phyloP scores from a whole-genome alignment of 2,113 vertebrate genomes.

The Microtus montanus region DNA sequence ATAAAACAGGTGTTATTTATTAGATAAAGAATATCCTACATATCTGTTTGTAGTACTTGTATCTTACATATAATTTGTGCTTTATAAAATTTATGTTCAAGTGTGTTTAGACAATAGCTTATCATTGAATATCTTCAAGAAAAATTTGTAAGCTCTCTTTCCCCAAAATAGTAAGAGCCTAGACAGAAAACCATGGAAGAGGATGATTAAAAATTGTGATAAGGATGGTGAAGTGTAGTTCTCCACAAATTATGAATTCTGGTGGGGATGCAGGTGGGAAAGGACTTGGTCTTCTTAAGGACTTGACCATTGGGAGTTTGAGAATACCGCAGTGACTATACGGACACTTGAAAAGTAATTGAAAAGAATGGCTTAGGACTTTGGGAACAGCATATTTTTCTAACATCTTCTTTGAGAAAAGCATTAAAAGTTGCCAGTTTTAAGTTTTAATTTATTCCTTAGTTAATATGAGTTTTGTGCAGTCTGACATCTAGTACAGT shows the following conservation, averaged over 20 bases:
- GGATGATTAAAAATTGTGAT: too few relatives aligned
- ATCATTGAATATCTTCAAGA: not conserved
- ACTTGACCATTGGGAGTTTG: too few relatives aligned
- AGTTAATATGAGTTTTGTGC: not conserved
- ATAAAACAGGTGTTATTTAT: not conserved
- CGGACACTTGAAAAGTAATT: not conserved
- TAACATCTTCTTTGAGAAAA: not conserved
- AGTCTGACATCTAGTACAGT: not conserved
- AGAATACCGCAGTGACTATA: too few relatives aligned
- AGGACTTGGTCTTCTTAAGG: too few relatives aligned
- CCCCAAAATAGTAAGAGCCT: not conserved
- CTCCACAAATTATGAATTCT: too few relatives aligned
- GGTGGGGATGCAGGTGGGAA: too few relatives aligned
- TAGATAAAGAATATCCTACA: not conserved
- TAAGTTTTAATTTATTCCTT: conserved; percentile 26
- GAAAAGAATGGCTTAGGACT: not conserved
- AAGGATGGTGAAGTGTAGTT: too few relatives aligned
- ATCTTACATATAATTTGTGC: not conserved
- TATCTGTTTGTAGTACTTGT: not conserved
- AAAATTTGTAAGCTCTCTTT: not conserved
- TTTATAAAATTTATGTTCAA: not conserved
- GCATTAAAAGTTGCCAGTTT: not conserved
- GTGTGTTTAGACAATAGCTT: not conserved
- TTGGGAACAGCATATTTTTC: not conserved
- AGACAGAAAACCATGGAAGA: too few relatives aligned